Evolutionary conservation across 2,797 vertebrate genomes (phyloP).

Genomic region (Tamandua tetradactyla): DNA sequence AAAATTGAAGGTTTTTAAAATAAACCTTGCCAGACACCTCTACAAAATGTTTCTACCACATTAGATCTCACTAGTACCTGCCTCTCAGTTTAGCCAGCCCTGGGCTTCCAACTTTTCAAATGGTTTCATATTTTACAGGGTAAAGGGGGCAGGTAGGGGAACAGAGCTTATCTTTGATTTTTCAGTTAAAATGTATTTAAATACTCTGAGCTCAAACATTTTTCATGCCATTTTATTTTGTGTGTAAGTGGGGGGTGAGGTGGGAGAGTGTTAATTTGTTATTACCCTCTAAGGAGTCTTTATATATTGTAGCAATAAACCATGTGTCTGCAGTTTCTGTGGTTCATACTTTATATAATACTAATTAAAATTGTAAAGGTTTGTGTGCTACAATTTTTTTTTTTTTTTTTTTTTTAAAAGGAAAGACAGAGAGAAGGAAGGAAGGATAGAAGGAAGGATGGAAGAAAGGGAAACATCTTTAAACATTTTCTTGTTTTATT

Average conservation of each 20-base stretch:
- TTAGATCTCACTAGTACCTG: too few relatives aligned
- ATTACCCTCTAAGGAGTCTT: not conserved
- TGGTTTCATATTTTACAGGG: not conserved
- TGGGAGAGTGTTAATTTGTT: not conserved
- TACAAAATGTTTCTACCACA: not conserved
- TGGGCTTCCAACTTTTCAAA: not conserved
- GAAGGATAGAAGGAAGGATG: too few relatives aligned
- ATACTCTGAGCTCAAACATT: not conserved
- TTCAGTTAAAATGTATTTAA: not conserved
- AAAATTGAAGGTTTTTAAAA: not conserved
- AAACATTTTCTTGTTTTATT: too few relatives aligned
- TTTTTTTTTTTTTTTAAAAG: too few relatives aligned
- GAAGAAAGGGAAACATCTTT: too few relatives aligned
- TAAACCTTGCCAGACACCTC: not conserved
- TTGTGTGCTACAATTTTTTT: not conserved
- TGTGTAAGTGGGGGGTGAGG: too few relatives aligned
- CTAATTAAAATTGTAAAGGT: not conserved
- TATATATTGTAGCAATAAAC: not conserved
- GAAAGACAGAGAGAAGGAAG: too few relatives aligned
- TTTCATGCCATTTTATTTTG: not conserved
- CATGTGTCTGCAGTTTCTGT: not conserved
- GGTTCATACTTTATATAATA: not conserved
- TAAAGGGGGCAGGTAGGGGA: not conserved
- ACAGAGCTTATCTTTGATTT: not conserved
- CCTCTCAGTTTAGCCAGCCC: not conserved